Percentiles rank a stretch among this genome's conserved stretches.
phyloP scores from a whole-genome alignment of 1,140 invertebrate genomes.

The Sycophaga agraensis region DNA sequence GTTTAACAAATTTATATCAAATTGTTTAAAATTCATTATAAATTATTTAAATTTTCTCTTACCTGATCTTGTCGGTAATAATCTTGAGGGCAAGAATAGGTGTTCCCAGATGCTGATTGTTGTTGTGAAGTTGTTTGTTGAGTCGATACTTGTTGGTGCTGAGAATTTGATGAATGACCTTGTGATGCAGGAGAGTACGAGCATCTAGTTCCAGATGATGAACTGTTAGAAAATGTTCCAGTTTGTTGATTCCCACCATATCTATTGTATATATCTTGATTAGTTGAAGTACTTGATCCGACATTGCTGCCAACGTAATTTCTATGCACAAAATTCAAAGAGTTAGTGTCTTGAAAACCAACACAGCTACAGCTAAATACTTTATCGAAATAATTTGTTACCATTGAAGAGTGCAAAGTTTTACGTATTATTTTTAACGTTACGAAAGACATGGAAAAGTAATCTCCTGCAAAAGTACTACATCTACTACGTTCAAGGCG shows the following conservation, averaged over 20 bases:
- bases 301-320: conserved; percentile 53
- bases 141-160: conserved; percentile 42
- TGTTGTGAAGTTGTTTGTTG: conserved; percentile 49
- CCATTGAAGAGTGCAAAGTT: too few relatives aligned
- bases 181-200: conserved; percentile 49
- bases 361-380: too few relatives aligned
- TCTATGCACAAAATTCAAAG: conserved; percentile 43
- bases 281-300: conserved; percentile 48
- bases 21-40: neutral
- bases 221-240: conserved; percentile 43
- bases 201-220: conserved; percentile 46
- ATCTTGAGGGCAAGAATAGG: conserved; percentile 55
- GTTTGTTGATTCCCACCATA: conserved; percentile 50
- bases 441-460: too few relatives aligned
- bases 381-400: too few relatives aligned
- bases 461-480: too few relatives aligned
- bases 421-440: too few relatives aligned
- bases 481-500: too few relatives aligned
- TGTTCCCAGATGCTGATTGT: conserved; percentile 45
- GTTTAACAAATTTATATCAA: neutral
- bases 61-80: conserved; percentile 56
- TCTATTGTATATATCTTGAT: conserved; percentile 55
- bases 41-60: neutral
- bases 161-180: conserved; percentile 46
- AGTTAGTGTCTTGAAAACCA: too few relatives aligned